Evolutionary conservation across 2,113 vertebrate species (phyloP).

Genomic region (Alethe castanea): DNA sequence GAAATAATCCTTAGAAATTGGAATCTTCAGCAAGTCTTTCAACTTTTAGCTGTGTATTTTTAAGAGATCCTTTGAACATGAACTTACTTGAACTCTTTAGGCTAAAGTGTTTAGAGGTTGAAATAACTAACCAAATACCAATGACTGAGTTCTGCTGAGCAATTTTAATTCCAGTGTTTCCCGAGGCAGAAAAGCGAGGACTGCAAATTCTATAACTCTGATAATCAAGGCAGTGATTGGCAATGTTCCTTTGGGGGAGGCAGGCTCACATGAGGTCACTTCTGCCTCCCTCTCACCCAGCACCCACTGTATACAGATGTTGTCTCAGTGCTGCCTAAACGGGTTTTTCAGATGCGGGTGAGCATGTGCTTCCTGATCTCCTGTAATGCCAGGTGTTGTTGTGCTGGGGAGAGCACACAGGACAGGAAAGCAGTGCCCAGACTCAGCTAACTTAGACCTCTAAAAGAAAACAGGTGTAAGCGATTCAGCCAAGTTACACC

Average conservation of each 20-base stretch:
- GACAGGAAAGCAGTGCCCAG: not conserved
- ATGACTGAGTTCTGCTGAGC: conserved; percentile 38
- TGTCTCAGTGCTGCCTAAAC: not conserved
- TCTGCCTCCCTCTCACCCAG: not conserved
- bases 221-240: conserved; percentile 43
- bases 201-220: conserved; percentile 23
- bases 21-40: conserved; percentile 37
- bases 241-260: not conserved
- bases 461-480: not conserved
- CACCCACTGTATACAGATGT: not conserved
- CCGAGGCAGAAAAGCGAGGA: conserved; percentile 38
- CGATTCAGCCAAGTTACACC: not conserved
- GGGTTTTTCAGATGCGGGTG: not conserved
- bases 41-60: conserved; percentile 42
- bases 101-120: conserved; percentile 48
- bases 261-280: not conserved
- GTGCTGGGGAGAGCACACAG: not conserved
- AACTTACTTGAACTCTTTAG: conserved; percentile 55
- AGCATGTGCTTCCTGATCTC: not conserved
- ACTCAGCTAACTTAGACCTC: not conserved
- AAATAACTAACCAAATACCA: conserved; percentile 42
- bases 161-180: conserved; percentile 56
- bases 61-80: conserved; percentile 55
- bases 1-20: conserved; percentile 56
- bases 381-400: not conserved